These are phyloP conservation scores for Spodoptera exigua DNA, from an alignment of 2,888 invertebrate genomes.

Conservation along the genomic window DNA sequence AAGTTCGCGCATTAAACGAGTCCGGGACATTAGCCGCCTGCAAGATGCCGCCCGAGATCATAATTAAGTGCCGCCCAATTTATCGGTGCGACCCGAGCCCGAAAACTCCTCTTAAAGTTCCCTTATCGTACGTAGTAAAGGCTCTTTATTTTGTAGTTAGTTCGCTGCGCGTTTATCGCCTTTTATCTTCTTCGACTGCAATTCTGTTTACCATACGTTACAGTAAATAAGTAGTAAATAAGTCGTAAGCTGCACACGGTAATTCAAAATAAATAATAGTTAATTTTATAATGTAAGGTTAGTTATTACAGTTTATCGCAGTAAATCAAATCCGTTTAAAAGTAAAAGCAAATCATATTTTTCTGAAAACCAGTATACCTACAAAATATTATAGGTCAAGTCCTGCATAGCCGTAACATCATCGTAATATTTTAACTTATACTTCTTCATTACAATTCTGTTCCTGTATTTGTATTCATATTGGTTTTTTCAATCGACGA, in stretches of 20 bases:
- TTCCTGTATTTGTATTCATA: background rate
- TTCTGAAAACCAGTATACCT: conserved; percentile 2
- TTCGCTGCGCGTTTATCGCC: conserved; percentile 80
- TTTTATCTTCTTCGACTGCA: conserved; percentile 73
- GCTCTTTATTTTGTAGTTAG: conserved; percentile 89
- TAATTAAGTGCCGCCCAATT: conserved; percentile 90
- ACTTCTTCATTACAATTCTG: background rate
- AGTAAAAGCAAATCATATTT: no score
- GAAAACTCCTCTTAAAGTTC: conserved; percentile 87
- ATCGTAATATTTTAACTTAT: background rate
- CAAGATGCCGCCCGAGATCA: conserved; percentile 89
- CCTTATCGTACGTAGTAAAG: conserved; percentile 87
- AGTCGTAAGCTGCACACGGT: background rate
- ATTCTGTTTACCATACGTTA: conserved; percentile 56
- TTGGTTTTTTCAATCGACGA: conserved; percentile 13
- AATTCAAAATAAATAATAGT: conserved; percentile 10
- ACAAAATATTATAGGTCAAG: background rate
- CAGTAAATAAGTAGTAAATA: conserved; percentile 6
- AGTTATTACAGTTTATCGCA: no score
- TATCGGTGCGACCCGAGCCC: conserved; percentile 87
- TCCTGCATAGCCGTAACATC: background rate
- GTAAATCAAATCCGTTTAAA: no score
- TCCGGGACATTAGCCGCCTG: conserved; percentile 88
- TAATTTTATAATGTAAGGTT: background rate
- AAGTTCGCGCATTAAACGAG: conserved; percentile 89